A percentile compares a stretch with the other conserved stretches of the same genome.
These are phyloP conservation scores for Andrena cerasifolii DNA, from an alignment of 1,140 invertebrate species.

Conservation along the genomic window DNA sequence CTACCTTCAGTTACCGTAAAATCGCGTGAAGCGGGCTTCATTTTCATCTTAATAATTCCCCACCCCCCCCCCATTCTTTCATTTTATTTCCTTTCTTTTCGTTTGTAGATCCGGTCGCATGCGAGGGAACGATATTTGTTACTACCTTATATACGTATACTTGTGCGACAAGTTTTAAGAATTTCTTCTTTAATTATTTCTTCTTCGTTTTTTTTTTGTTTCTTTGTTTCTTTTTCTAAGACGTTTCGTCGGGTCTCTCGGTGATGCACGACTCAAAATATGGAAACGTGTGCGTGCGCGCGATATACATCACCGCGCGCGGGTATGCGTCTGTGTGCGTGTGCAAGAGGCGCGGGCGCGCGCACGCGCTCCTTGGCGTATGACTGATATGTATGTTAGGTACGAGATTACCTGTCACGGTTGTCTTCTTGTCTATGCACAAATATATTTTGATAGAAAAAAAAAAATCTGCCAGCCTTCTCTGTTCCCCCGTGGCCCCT, in stretches of 20 bases:
- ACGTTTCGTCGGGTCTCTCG: slow-evolving; percentile 49
- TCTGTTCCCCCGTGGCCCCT: background rate
- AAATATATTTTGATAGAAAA: slow-evolving; percentile 84
- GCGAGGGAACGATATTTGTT: slow-evolving; percentile 54
- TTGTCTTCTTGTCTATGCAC: slow-evolving; percentile 82
- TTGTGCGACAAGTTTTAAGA: slow-evolving; percentile 32
- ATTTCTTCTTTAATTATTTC: slow-evolving; percentile 13
- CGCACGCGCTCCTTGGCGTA: slow-evolving; percentile 63
- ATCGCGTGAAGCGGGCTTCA: slow-evolving; percentile 77
- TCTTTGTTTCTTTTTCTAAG: slow-evolving; percentile 6
- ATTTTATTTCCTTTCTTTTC: slow-evolving; percentile 66
- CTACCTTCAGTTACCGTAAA: slow-evolving; percentile 67
- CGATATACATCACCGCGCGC: slow-evolving; percentile 7
- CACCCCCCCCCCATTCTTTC: too few relatives aligned
- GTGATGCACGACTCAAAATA: slow-evolving; percentile 52
- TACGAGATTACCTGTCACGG: slow-evolving; percentile 80
- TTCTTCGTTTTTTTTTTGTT: slow-evolving; percentile 2
- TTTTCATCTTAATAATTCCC: too few relatives aligned
- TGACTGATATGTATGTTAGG: slow-evolving; percentile 74
- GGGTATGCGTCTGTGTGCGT: slow-evolving; percentile 15
- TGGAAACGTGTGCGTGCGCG: slow-evolving; percentile 32
- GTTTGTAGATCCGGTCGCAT: slow-evolving; percentile 70
- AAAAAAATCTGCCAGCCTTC: slow-evolving; percentile 68
- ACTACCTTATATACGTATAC: slow-evolving; percentile 34
- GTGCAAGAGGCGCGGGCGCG: slow-evolving; percentile 37